Evolutionary conservation across 2,797 vertebrate species (phyloP).

Genomic region (Acrossocheilus fasciatus): DNA sequence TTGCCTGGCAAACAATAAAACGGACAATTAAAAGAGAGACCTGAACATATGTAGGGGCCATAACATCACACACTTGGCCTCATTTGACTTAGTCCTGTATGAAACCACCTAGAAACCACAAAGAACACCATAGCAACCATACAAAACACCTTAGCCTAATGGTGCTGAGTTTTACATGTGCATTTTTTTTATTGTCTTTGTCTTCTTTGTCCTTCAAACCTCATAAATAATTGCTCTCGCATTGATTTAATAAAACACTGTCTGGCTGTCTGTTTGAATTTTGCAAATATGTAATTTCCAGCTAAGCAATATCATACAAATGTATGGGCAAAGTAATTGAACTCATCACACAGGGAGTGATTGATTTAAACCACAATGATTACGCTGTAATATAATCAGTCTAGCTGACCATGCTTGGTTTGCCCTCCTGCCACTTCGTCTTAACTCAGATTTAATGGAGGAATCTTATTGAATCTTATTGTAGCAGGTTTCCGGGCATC

Average conservation of each 20-base stretch:
- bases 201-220: constrained; percentile 20
- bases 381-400: constrained; percentile 55
- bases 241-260: constrained; percentile 28
- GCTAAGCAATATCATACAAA: constrained; percentile 51
- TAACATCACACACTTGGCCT: neutral
- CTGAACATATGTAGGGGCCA: neutral
- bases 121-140: neutral
- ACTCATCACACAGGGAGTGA: constrained; percentile 54
- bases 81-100: neutral
- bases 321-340: constrained; percentile 54
- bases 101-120: neutral
- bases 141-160: neutral
- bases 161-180: neutral
- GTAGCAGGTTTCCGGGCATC: constrained; percentile 44
- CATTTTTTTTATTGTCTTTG: neutral
- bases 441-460: constrained; percentile 44
- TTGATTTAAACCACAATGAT: constrained; percentile 53
- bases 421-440: constrained; percentile 17
- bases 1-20: neutral
- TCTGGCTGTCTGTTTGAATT: constrained; percentile 36
- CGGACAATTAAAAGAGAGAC: neutral
- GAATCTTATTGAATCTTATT: constrained; percentile 46
- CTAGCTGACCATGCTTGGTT: constrained; percentile 38
- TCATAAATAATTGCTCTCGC: constrained; percentile 14
- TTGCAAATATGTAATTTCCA: constrained; percentile 53